phyloP scores from a whole-genome alignment of 2,113 vertebrate species.

The Catharus bicknelli region DNA sequence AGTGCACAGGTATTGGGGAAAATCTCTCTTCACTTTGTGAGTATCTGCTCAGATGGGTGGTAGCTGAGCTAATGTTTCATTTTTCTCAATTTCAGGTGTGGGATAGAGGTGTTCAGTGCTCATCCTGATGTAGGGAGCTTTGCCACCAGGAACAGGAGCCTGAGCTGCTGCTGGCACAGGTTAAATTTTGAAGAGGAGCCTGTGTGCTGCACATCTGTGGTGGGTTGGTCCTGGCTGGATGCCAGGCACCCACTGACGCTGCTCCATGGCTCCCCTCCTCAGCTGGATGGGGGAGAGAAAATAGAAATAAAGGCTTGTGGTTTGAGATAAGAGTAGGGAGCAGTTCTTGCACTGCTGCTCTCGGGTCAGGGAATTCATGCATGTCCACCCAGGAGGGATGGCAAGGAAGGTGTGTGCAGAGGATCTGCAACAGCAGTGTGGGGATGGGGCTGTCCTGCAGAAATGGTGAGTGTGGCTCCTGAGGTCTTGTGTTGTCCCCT shows the following conservation, averaged over 20 bases:
- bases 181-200: neutral
- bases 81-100: neutral
- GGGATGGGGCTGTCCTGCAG: neutral
- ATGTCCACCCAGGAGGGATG: fast-evolving
- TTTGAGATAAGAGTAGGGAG: neutral
- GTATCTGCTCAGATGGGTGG: neutral
- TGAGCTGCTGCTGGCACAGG: neutral
- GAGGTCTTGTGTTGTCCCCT: neutral
- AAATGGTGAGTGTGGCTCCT: neutral
- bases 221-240: neutral
- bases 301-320: neutral
- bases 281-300: neutral
- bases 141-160: neutral
- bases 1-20: neutral
- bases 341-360: neutral
- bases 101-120: neutral
- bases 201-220: neutral
- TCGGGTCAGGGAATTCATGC: neutral
- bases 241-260: neutral
- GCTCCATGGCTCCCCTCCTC: neutral
- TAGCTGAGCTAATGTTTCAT: neutral
- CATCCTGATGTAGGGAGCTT: neutral
- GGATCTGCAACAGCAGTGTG: neutral
- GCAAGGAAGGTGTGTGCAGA: neutral
- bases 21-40: neutral